Conservation (phyloP, 2,113 vertebrate species). For the Oncorhynchus gorbuscha region DNA sequence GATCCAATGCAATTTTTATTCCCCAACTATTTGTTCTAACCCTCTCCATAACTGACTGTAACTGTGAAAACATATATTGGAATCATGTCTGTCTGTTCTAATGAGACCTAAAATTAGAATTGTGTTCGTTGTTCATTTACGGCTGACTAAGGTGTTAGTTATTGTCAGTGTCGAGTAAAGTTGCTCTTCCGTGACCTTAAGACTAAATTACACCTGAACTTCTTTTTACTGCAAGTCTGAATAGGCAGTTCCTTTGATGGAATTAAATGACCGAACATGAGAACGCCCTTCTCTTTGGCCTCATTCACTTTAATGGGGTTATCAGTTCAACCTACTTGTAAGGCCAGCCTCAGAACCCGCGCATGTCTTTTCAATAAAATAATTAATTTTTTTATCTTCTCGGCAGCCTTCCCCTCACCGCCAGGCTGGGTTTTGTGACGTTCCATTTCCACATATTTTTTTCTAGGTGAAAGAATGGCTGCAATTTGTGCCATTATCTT, state of each 20-base stretch:
- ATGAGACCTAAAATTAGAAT: not conserved
- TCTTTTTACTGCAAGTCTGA: not conserved
- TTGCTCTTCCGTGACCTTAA: not conserved
- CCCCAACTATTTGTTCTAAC: conserved; percentile 10
- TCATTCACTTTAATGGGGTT: conserved; percentile 4
- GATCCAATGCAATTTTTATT: conserved; percentile 9
- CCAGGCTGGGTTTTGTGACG: not conserved
- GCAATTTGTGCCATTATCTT: conserved; percentile 18
- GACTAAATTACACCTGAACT: conserved; percentile 6
- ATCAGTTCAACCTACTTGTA: conserved; percentile 9
- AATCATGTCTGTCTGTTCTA: not conserved
- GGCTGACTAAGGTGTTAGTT: not conserved
- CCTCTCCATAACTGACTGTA: not conserved
- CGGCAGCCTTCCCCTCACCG: not conserved
- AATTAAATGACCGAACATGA: not conserved
- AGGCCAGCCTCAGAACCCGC: not conserved
- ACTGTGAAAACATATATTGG: conserved; percentile 8
- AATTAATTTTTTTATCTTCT: not conserved
- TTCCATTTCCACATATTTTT: conserved; percentile 8
- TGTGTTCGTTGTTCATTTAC: not conserved
- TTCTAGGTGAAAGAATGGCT: conserved; percentile 15
- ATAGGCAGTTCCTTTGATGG: conserved; percentile 6
- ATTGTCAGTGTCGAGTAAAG: not conserved
- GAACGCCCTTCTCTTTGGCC: conserved; percentile 2
- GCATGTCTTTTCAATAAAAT: not conserved